phyloP scores from a whole-genome alignment of 2,888 invertebrate species.

The Spialia ferax region DNA sequence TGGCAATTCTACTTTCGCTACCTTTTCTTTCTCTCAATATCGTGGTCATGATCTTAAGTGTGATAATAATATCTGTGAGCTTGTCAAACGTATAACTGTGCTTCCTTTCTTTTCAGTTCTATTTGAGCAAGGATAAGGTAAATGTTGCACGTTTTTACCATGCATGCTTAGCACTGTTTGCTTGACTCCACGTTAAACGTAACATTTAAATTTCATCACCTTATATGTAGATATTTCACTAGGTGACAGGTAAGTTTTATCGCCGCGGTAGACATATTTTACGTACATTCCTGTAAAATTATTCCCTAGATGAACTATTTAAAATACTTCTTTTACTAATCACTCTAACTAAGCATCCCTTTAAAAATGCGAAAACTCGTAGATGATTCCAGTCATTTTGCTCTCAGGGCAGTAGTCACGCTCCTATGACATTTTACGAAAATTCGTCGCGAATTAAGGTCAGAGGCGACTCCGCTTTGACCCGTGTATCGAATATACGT shows the following conservation, averaged over 20 bases:
- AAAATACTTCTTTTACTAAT: too few relatives aligned
- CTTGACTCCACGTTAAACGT: neutral
- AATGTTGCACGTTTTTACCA: constrained; percentile 55
- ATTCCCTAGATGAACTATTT: too few relatives aligned
- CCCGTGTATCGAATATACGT: constrained; percentile 5
- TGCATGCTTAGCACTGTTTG: constrained; percentile 20
- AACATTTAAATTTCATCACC: too few relatives aligned
- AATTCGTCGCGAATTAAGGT: constrained; percentile 1
- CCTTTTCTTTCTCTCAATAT: neutral
- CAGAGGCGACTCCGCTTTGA: constrained; percentile 5
- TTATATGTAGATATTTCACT: too few relatives aligned
- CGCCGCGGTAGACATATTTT: too few relatives aligned
- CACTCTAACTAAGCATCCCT: too few relatives aligned
- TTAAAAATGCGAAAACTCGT: too few relatives aligned
- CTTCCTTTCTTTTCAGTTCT: constrained; percentile 75
- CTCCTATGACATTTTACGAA: neutral
- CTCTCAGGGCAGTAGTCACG: neutral
- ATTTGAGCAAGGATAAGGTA: constrained; percentile 78
- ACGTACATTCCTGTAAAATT: too few relatives aligned
- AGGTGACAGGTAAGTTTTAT: too few relatives aligned
- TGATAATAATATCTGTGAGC: constrained; percentile 46
- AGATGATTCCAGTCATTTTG: neutral
- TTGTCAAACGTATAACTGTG: constrained; percentile 58
- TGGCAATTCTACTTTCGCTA: too few relatives aligned
- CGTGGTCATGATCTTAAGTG: constrained; percentile 3